Evolutionary conservation across 2,113 vertebrate species (phyloP), one percentile per base, ranked within the genome.

Genomic region (Alethe diademata): DNA sequence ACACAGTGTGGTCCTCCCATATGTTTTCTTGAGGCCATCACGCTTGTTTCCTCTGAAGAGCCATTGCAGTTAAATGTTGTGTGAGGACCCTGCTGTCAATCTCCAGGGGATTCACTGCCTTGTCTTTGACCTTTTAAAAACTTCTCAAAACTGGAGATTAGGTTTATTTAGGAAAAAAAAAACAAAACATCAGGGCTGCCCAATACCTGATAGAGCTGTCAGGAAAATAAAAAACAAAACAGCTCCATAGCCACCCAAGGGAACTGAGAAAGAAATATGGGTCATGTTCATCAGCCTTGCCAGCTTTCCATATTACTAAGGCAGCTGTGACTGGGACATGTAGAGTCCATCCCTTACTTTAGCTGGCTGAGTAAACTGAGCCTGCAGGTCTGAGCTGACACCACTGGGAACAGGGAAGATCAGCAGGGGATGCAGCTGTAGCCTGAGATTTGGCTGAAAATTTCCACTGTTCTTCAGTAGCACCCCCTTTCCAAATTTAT

Each of bases 61-160:
- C 12, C 8, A 18, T 19, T 85, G 26, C 26, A 51, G 50, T 74
- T 78, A 71, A 56, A 40, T 53, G 17, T 56, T 50, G 9, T 31
- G 9, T 1, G 1, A 84, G 22, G 47, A 60, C 2, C 3, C 28
- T 0, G 0, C 47, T 88, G 16, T 56, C 40, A n/a, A 2, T 31
- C 24, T 79, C 10, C 56, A 74, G 33, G 38, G 29, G 58, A 66
- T 66, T 73, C 50, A 40, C 16, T 76, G 17, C 24, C n/a, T 60
- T 36, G 11, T 36, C 24, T 53, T 62, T 35, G 31, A 70, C 72
- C 29, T 76, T 81, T 47, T 56, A 67, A 72, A 91, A 76, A 48
- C 23, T 87, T 65, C 7, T 22, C 69, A 65, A 40, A 65, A n/a
- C 11, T 0, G 0, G 25, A 67, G 20, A 60, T 64, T 25, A 9